Evolutionary conservation across 2,113 vertebrate species (phyloP), one percentile per base, ranked within the genome.

Genomic region (Cyprinodon variegatus): DNA sequence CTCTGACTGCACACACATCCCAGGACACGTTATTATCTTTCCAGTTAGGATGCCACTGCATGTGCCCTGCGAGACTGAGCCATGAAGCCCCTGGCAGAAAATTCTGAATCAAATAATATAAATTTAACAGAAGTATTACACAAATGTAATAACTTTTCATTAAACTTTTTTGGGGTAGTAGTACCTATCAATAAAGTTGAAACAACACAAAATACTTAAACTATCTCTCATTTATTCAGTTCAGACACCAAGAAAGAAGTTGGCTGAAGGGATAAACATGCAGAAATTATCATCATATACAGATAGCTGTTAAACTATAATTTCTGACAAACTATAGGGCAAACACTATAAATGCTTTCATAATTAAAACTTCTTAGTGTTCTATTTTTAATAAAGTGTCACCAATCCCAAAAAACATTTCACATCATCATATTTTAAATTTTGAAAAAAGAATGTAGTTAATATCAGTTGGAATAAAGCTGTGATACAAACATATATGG

Each of bases 21-120:
- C 41, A 66, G 22, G 64, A 40, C 64, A 46, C n/a, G 29, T 66
- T 46, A 46, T 66, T 66, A 66, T 46, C 64, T 66, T 66, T 14
- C 41, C 64, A 66, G 64, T 66, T 36, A 66, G 64, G 64, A 65
- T 22, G 40, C 41, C 12, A 7, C 64, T 29, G 41, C 43, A 43
- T 11, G 64, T 12, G n/a, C 64, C 64, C n/a, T 66, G 64, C 4
- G 20, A 46, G 41, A 66, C 64, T 29, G 64, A 14, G 29, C 11
- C 41, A 66, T 46, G 22, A 8, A 15, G n/a, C 4, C 20, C 12
- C 12, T 46, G n/a, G 41, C 64, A 66, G n/a, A n/a, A 65, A 29
- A 45, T 22, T 65, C 11, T 46, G 41, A 46, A 13, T 14, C 41
- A 66, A 66, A 62, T 7, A 57, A 15, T 6, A 29, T 66, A 15